Evolutionary conservation across 1,140 invertebrate species (phyloP).

Genomic region (Drosophila willistoni): DNA sequence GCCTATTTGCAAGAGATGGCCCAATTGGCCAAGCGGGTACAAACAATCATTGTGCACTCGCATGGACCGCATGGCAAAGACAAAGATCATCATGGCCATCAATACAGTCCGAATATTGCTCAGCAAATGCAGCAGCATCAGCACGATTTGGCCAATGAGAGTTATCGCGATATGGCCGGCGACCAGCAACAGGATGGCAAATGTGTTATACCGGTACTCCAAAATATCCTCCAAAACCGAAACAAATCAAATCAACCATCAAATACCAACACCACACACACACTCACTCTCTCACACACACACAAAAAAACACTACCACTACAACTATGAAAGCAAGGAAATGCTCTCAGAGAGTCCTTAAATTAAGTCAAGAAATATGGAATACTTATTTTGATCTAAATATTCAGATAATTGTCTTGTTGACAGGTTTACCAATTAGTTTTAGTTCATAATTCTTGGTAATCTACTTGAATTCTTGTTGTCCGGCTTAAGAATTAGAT

Average conservation of each 20-base stretch:
- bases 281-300: constrained; percentile 44
- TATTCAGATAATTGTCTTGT: too few relatives aligned
- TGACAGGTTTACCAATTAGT: too few relatives aligned
- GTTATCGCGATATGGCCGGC: constrained; percentile 65
- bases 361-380: constrained; percentile 10
- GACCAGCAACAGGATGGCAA: constrained; percentile 68
- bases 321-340: constrained; percentile 34
- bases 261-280: constrained; percentile 35
- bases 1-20: constrained; percentile 82
- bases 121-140: constrained; percentile 58
- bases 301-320: constrained; percentile 15
- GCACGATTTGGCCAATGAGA: constrained; percentile 62
- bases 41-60: constrained; percentile 77
- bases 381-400: neutral
- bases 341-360: constrained; percentile 15
- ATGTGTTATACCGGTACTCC: constrained; percentile 79
- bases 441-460: too few relatives aligned
- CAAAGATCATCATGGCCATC: constrained; percentile 74
- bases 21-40: constrained; percentile 69
- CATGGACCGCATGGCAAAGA: constrained; percentile 69
- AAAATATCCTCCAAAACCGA: constrained; percentile 38
- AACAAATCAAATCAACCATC: constrained; percentile 26
- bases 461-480: too few relatives aligned
- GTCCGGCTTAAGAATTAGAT: too few relatives aligned
- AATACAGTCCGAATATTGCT: constrained; percentile 75